Evolutionary conservation across 2,888 invertebrate species (phyloP), one percentile per base, ranked within the genome.

Genomic region (Plutella xylostella): DNA sequence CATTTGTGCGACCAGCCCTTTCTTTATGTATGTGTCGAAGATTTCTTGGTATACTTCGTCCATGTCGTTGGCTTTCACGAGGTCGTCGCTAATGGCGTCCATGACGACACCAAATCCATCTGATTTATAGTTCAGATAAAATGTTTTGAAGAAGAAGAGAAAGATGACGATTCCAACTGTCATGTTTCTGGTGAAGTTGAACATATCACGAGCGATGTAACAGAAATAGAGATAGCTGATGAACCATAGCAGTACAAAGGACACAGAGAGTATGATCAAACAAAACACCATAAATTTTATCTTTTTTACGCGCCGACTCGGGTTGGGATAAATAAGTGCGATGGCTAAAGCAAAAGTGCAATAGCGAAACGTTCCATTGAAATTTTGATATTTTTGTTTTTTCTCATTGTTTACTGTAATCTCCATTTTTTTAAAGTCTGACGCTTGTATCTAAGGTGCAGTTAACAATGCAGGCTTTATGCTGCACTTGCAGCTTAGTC

Each of bases 101-200:
- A 78, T 45, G 2, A 78, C 38, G 5, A 55, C 43, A 6, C 57
- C 55, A 38, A 68, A 77, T 37, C 56, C 60, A 2, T 61, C 53
- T 0, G 60, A 68, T 15, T 68, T 68, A 9, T 53, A 56, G 37
- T 61, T 62, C 1, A 56, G 60, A 45, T 74, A 72, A 38, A 68
- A 63, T 0, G 61, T 61, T 65, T 76, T 78, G n/a, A 72, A 60
- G 20, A 74, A 61, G 45, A 69, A 77, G 2, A 76, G 51, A 6
- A 57, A n/a, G 0, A 68, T 48, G 3, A 74, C 48, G 1, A 74
- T 51, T 0, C 58, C 63, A 25, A 75, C 48, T 2, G 74, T 63
- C 49, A 74, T 55, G 47, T 73, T 69, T 42, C 72, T 61, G 6
- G 70, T 54, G 2, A 74, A 59, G 46, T 73, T 76, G 35, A 58